These are phyloP conservation scores for Saimiri boliviensis DNA, from an alignment of 2,113 vertebrate species.

Conservation along the genomic window DNA sequence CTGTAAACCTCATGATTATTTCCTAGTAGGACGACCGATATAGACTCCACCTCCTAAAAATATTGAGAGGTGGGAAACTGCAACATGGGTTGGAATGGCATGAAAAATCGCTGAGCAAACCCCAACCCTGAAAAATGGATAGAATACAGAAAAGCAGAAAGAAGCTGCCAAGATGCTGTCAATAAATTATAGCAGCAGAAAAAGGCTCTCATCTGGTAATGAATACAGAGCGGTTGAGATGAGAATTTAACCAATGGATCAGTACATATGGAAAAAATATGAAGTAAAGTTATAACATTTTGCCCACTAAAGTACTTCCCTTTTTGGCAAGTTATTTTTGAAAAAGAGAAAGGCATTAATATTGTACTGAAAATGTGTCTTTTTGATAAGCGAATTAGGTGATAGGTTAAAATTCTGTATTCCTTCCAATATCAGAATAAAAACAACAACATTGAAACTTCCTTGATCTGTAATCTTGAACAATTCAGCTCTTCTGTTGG, in stretches of 20 bases:
- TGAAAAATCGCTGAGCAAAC: not conserved
- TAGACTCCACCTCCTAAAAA: not conserved
- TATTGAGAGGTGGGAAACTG: not conserved
- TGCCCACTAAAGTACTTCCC: not conserved
- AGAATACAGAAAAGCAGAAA: not conserved
- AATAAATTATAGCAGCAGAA: not conserved
- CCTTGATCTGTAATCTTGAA: not conserved
- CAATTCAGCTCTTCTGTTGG: not conserved
- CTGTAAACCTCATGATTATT: not conserved
- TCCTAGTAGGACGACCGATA: not conserved
- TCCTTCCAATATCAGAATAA: not conserved
- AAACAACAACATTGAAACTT: not conserved
- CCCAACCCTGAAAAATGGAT: not conserved
- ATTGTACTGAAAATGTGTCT: not conserved
- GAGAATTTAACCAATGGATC: not conserved
- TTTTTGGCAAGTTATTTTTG: not conserved
- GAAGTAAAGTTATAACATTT: not conserved
- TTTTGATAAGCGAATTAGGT: not conserved
- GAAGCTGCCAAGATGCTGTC: not conserved
- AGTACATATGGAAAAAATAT: not conserved
- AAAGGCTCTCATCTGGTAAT: not conserved
- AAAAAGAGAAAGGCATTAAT: not conserved
- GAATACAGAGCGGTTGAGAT: not conserved
- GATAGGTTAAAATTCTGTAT: slow-evolving; percentile 40
- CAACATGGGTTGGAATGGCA: not conserved